Conservation (phyloP, 1,140 invertebrate species). For the Calliphora vicina region DNA sequence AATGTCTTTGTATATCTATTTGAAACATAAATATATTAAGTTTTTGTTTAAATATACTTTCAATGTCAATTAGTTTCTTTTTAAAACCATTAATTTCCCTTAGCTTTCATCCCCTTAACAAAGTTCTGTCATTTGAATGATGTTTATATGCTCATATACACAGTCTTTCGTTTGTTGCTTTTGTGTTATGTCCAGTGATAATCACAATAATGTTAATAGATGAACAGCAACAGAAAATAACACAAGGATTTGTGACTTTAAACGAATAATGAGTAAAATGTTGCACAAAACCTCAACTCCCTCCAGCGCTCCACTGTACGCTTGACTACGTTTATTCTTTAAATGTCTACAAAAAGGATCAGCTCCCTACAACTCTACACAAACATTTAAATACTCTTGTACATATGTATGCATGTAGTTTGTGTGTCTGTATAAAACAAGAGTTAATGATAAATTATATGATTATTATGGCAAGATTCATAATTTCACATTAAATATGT, state of each 20-base stretch:
- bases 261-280: neutral
- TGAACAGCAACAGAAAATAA: neutral
- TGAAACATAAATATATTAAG: too few species aligned
- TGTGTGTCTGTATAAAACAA: neutral
- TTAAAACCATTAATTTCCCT: too few species aligned
- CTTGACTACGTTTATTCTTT: too few species aligned
- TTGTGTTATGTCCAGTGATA: neutral
- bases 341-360: too few species aligned
- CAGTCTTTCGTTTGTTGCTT: neutral
- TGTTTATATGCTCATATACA: neutral
- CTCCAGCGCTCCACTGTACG: too few species aligned
- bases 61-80: too few species aligned
- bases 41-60: too few species aligned
- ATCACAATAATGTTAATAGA: slow-evolving; percentile 11
- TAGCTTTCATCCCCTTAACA: neutral
- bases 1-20: too few species aligned
- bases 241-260: neutral
- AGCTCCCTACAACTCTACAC: too few species aligned
- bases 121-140: neutral
- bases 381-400: neutral
- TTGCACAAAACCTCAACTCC: neutral
- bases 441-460: slow-evolving; percentile 14
- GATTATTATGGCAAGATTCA: neutral
- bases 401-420: too few species aligned
- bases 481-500: slow-evolving; percentile 7